Percentiles rank a stretch among this genome's conserved stretches.
phyloP scores from a whole-genome alignment of 2,113 vertebrate species.

The Ciconia maguari region DNA sequence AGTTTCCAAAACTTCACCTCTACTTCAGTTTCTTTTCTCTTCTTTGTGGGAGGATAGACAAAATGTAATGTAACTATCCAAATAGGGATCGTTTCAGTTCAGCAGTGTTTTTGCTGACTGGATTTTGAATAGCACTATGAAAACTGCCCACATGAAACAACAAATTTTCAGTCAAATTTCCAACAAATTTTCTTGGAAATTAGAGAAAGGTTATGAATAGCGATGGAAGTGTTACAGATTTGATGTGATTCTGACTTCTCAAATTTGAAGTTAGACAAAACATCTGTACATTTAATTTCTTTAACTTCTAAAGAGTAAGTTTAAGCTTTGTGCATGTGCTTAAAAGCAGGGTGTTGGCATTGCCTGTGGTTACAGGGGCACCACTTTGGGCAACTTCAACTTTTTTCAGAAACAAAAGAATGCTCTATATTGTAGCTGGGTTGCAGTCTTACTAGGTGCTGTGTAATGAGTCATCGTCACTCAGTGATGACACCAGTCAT shows the following conservation, averaged over 20 bases:
- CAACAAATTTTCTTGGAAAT: background rate
- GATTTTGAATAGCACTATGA: background rate
- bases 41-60: background rate
- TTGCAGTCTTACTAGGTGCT: background rate
- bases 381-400: background rate
- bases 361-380: background rate
- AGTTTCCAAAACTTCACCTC: background rate
- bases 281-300: background rate
- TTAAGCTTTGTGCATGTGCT: background rate
- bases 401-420: background rate
- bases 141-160: background rate
- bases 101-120: background rate
- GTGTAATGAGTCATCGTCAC: background rate
- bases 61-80: background rate
- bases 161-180: background rate
- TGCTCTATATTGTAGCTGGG: background rate
- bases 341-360: background rate
- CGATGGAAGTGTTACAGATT: background rate
- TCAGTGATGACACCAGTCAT: background rate
- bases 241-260: background rate
- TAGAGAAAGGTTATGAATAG: background rate
- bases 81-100: background rate
- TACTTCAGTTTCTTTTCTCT: background rate
- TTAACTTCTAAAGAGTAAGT: background rate
- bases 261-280: background rate